phyloP scores from a whole-genome alignment of 37 sponge, comb jelly and placozoan species.

The Theonella swinhoei region DNA sequence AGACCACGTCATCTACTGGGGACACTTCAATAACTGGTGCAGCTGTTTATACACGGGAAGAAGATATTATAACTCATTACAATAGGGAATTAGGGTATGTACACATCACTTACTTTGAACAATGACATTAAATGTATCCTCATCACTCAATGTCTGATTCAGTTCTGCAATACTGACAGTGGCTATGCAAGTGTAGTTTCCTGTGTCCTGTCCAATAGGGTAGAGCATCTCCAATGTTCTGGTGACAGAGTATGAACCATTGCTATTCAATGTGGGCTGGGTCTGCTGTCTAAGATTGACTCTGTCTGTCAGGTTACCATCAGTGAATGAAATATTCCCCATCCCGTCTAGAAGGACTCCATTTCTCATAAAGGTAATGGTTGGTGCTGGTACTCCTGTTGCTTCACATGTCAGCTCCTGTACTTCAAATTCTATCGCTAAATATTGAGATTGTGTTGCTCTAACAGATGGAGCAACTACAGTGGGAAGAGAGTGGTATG shows the following conservation, averaged over 20 bases:
- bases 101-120: slow-evolving; percentile 18
- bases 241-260: background rate
- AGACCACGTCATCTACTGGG: slow-evolving; percentile 26
- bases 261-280: background rate
- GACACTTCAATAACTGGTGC: slow-evolving; percentile 38
- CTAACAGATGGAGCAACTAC: slow-evolving; percentile 4
- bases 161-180: background rate
- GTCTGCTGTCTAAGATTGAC: background rate
- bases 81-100: background rate
- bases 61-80: background rate
- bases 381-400: slow-evolving; percentile 29
- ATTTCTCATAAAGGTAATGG: slow-evolving; percentile 23
- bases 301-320: background rate
- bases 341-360: background rate
- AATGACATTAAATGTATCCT: background rate
- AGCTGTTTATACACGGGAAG: slow-evolving; percentile 33
- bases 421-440: background rate
- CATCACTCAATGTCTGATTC: background rate
- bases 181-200: slow-evolving; percentile 1
- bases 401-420: slow-evolving; percentile 21
- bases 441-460: background rate
- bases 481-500: background rate
- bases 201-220: background rate
- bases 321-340: too few species aligned
- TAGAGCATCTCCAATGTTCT: background rate